phyloP scores from a whole-genome alignment of 2,113 vertebrate genomes.

The Podiceps cristatus region DNA sequence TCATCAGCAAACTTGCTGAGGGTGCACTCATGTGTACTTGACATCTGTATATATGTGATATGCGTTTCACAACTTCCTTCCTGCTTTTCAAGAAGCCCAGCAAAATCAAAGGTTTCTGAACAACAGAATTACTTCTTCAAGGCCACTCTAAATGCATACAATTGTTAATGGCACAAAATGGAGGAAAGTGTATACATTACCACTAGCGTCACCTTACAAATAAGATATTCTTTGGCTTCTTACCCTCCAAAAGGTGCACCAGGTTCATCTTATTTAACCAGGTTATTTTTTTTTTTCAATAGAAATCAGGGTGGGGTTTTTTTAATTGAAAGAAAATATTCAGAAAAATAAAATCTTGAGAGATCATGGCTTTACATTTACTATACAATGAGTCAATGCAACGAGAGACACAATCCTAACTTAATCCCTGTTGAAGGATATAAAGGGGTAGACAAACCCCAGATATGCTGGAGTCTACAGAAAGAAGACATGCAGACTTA shows the following conservation, averaged over 20 bases:
- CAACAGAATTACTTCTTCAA: not conserved
- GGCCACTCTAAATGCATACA: not conserved
- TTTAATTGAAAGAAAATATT: no score
- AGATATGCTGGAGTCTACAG: not conserved
- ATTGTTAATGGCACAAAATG: not conserved
- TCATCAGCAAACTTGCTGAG: no score
- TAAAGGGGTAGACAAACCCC: not conserved
- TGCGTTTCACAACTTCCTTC: constrained; percentile 34
- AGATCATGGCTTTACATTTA: not conserved
- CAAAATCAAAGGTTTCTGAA: constrained; percentile 26
- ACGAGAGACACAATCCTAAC: not conserved
- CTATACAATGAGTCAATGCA: not conserved
- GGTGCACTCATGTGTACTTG: no score
- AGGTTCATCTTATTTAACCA: not conserved
- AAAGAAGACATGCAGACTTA: not conserved
- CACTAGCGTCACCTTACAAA: not conserved
- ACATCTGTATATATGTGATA: constrained; percentile 12
- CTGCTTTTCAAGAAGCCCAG: constrained; percentile 5
- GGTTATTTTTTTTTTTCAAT: no score
- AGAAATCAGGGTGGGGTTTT: no score
- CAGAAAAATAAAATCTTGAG: not conserved
- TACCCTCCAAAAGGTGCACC: not conserved
- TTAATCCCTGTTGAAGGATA: not conserved
- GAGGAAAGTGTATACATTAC: not conserved
- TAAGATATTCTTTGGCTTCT: not conserved